Evolutionary conservation across 2,113 vertebrate species (phyloP).

Genomic region (Pristiophorus japonicus): DNA sequence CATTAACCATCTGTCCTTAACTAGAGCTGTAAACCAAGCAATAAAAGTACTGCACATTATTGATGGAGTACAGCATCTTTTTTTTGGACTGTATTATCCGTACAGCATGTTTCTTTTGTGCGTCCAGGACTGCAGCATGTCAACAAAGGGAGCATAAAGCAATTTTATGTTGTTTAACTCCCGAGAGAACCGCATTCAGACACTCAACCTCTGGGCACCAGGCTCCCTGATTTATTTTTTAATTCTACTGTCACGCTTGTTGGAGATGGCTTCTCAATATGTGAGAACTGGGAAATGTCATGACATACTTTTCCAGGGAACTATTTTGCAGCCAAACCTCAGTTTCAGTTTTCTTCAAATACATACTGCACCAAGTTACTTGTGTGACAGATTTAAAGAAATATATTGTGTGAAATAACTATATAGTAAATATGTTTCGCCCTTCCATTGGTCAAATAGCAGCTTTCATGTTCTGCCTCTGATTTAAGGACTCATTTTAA

Average conservation of each 20-base stretch:
- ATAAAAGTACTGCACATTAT: constrained; percentile 20
- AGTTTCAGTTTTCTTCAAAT: no score
- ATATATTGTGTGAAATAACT: no score
- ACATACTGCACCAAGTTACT: no score
- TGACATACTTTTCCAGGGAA: background rate
- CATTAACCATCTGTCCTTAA: constrained; percentile 43
- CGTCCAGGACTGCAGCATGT: background rate
- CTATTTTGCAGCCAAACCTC: no score
- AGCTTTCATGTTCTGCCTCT: no score
- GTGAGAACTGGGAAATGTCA: background rate
- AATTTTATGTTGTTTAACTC: background rate
- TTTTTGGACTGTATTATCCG: background rate
- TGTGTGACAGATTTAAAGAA: no score
- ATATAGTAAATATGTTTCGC: no score
- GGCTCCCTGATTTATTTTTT: background rate
- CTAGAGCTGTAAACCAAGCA: constrained; percentile 15
- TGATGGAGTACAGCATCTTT: background rate
- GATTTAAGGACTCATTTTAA: no score
- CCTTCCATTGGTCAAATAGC: no score
- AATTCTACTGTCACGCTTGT: background rate
- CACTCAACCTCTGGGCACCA: background rate
- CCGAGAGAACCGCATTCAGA: background rate
- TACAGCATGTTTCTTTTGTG: background rate
- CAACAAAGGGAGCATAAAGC: background rate
- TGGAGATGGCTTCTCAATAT: background rate